Base-by-base conservation (phyloP, 2,797 vertebrate species). In the Tragopan temminckii region DNA sequence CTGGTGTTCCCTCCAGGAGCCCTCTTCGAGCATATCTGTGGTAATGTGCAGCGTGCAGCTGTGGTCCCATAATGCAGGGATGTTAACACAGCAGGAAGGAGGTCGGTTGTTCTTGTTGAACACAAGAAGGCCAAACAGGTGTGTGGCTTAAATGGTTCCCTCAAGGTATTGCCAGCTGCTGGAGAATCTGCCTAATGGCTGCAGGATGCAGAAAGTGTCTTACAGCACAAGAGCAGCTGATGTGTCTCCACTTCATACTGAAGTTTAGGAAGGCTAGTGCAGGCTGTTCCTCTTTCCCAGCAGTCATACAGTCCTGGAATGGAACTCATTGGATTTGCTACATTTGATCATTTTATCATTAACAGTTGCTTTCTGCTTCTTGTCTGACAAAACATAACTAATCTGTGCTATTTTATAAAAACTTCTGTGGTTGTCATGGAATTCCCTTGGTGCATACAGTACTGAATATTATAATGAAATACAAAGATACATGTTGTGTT, bases 281-380 rank as follows among this genome's bases (percentile, higher is more conserved):
- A 36, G 38, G 10, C 53, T 66, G 25, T 71, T 87, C 45, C 70
- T 7, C n/a, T 78, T 95, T 91, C 61, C 38, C 61, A 91, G 70
- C 68, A 68, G 67, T 57, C 66, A 62, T 29, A 71, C 67, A 89
- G 35, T 90, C 85, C 81, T 7, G 2, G 9, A n/a, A 55, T 79
- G 71, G 59, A 90, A 82, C 75, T 66, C 13, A 24, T 27, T 7
- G 3, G 71, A 83, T 38, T 84, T 94, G 85, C 43, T 90, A 78
- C 46, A 61, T 75, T 85, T 90, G 86, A 69, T 93, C 55, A 35
- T 93, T 90, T 93, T 93, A 45, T 76, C 80, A 63, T 48, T 92
- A 70, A 42, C 36, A 31, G 77, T 89, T 92, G 50, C 53, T 69
- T 92, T 69, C 69, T 95, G 35, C 58, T 89, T 63, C 42, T 82